Evolutionary conservation across 1,140 invertebrate genomes (phyloP).

Genomic region (Asobara japonica): DNA sequence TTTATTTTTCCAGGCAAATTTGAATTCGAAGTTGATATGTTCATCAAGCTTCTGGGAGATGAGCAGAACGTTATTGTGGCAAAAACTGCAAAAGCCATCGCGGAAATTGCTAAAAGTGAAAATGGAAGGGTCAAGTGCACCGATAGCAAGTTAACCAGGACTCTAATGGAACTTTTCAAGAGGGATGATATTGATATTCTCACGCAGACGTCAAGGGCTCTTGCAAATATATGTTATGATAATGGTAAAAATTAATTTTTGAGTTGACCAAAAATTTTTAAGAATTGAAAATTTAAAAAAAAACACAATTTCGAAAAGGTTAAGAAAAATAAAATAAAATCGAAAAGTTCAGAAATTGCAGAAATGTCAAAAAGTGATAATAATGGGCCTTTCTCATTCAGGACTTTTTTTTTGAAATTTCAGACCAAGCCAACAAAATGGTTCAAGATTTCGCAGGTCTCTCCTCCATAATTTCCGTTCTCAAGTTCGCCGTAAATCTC

Average conservation of each 20-base stretch:
- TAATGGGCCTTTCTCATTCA: no score
- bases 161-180: slow-evolving; percentile 68
- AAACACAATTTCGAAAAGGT: no score
- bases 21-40: slow-evolving; percentile 49
- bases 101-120: slow-evolving; percentile 78
- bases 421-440: slow-evolving; percentile 67
- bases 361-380: no score
- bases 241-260: slow-evolving; percentile 72
- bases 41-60: slow-evolving; percentile 49
- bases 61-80: slow-evolving; percentile 48
- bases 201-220: slow-evolving; percentile 79
- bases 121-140: slow-evolving; percentile 74
- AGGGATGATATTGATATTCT: slow-evolving; percentile 67
- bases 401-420: no score
- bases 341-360: no score
- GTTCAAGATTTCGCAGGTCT: slow-evolving; percentile 73
- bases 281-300: no score
- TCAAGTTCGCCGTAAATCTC: slow-evolving; percentile 48
- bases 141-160: slow-evolving; percentile 68
- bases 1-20: slow-evolving; percentile 43
- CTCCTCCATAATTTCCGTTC: slow-evolving; percentile 47
- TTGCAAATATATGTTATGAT: slow-evolving; percentile 90
- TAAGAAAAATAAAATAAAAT: no score
- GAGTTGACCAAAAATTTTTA: no score
- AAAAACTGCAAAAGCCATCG: slow-evolving; percentile 72